Conservation (phyloP, 2,113 vertebrate species). For the Orthonyx spaldingii region DNA sequence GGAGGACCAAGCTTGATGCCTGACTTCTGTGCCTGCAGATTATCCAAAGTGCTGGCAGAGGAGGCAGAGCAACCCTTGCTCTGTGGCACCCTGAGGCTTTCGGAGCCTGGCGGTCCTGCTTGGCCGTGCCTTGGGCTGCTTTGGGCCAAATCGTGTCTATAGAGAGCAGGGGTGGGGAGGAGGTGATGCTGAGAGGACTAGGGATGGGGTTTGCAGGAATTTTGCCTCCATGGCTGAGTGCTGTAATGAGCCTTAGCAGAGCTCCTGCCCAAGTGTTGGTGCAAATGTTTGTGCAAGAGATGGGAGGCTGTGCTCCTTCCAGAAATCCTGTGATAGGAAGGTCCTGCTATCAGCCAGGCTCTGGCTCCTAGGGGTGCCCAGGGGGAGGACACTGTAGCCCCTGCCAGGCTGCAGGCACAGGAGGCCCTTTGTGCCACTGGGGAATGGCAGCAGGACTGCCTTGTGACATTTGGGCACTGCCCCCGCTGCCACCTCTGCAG, state of each 20-base stretch:
- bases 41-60: not conserved
- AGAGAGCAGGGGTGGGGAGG: not conserved
- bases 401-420: not conserved
- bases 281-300: not conserved
- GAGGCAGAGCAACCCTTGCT: not conserved
- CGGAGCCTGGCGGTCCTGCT: rapidly evolving
- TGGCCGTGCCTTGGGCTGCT: not conserved
- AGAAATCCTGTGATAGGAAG: not conserved
- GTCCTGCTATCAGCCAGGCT: rapidly evolving
- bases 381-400: not conserved
- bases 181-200: not conserved
- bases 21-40: not conserved
- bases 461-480: conserved; percentile 16
- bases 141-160: rapidly evolving
- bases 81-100: rapidly evolving
- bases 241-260: not conserved
- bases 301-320: not conserved
- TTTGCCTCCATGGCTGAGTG: rapidly evolving
- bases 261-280: not conserved
- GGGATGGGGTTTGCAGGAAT: not conserved
- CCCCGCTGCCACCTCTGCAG: conserved; percentile 23
- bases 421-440: not conserved
- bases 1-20: not conserved
- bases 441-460: not conserved
- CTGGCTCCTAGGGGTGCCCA: rapidly evolving